phyloP scores from a whole-genome alignment of 2,888 invertebrate species.

The Eristalinus sepulchralis region DNA sequence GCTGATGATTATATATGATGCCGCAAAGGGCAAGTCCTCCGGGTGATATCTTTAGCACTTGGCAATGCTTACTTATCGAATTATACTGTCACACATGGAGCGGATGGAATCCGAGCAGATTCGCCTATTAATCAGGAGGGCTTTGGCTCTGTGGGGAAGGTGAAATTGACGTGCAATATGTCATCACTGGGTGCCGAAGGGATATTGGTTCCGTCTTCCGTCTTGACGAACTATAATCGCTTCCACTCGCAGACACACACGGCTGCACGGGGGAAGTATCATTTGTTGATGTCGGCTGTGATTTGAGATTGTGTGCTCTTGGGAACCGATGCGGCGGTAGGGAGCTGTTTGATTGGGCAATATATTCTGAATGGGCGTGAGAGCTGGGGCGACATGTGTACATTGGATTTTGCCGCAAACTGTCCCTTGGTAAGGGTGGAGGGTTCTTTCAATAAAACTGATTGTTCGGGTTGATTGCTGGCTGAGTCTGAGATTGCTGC shows the following conservation, averaged over 20 bases:
- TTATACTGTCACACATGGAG: conserved; percentile 54
- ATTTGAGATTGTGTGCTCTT: background rate
- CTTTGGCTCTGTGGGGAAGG: conserved; percentile 21
- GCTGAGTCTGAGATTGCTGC: too few species aligned
- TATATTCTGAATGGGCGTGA: background rate
- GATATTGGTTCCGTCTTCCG: conserved; percentile 9
- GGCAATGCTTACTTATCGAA: conserved; percentile 50
- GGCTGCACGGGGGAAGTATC: background rate
- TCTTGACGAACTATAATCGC: conserved; percentile 31
- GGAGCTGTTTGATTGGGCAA: background rate
- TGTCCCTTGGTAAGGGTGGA: too few species aligned
- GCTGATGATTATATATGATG: conserved; percentile 33
- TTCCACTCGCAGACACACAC: background rate
- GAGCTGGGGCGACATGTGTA: background rate
- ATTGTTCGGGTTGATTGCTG: too few species aligned
- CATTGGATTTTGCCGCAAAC: too few species aligned
- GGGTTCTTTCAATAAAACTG: too few species aligned
- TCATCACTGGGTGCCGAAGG: conserved; percentile 3
- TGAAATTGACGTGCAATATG: conserved; percentile 9
- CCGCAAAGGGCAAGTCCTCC: background rate
- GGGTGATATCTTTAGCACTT: conserved; percentile 43
- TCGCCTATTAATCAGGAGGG: conserved; percentile 45
- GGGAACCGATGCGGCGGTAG: background rate
- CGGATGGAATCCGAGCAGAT: conserved; percentile 24
- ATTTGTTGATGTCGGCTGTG: background rate